Conservation (phyloP, 35 echinoderm and acorn worm species). For the Apostichopus californicus region DNA sequence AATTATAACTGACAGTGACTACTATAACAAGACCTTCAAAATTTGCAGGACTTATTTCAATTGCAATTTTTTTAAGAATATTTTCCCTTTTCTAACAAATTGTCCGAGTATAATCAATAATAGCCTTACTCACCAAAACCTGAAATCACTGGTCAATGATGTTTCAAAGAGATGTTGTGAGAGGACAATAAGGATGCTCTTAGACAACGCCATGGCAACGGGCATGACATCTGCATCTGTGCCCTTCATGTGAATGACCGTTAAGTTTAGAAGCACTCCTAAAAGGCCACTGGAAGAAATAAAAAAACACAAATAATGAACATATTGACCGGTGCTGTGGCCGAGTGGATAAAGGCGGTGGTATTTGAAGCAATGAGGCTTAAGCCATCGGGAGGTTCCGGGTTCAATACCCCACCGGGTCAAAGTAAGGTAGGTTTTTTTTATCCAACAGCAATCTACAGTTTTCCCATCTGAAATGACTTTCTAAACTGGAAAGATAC, state of each 20-base stretch:
- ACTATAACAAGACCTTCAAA: too few relatives aligned
- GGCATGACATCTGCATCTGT: slow-evolving; percentile 21
- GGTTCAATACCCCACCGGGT: too few relatives aligned
- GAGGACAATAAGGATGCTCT: background rate
- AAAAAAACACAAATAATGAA: background rate
- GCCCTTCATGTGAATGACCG: slow-evolving; percentile 5
- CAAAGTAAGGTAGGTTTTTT: too few relatives aligned
- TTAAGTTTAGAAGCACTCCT: slow-evolving; percentile 33
- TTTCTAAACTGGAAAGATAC: too few relatives aligned
- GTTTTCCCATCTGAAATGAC: too few relatives aligned
- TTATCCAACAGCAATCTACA: too few relatives aligned
- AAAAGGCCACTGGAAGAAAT: slow-evolving; percentile 18
- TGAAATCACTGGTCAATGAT: slow-evolving; percentile 23
- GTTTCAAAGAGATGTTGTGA: slow-evolving; percentile 15
- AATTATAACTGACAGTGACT: too few relatives aligned
- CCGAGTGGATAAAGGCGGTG: too few relatives aligned
- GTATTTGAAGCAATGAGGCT: too few relatives aligned
- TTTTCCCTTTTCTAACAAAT: background rate
- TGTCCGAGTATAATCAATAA: background rate
- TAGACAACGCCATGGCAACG: background rate
- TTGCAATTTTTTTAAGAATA: background rate
- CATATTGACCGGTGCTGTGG: background rate
- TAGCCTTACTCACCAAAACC: slow-evolving; percentile 3
- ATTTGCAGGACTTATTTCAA: background rate
- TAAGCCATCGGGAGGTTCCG: too few relatives aligned